A percentile compares a stretch with the other conserved stretches of the same genome.
These are phyloP conservation scores for Neotoxoptera formosana DNA, from an alignment of 1,140 invertebrate species.

Conservation along the genomic window DNA sequence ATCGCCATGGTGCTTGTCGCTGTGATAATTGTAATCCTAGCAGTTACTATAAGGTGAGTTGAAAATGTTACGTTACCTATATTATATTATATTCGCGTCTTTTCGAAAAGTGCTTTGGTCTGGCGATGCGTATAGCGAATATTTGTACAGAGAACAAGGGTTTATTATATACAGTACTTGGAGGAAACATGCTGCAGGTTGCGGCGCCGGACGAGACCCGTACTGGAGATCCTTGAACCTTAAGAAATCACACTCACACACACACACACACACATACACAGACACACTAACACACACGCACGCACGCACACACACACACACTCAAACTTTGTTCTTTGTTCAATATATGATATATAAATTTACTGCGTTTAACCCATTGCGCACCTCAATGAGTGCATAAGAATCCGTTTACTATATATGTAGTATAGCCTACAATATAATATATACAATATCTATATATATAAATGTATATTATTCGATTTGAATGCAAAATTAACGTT, in stretches of 20 bases:
- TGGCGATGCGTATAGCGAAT: neutral
- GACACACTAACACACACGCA: neutral
- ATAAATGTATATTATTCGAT: neutral
- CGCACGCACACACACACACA: neutral
- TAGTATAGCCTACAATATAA: neutral
- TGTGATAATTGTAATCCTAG: constrained; percentile 77
- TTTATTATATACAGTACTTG: neutral
- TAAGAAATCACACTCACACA: constrained; percentile 24
- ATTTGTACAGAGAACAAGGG: constrained; percentile 24
- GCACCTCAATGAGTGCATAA: constrained; percentile 33
- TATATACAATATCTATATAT: neutral
- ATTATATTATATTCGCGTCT: neutral
- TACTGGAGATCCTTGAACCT: constrained; percentile 56
- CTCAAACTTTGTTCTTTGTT: constrained; percentile 31
- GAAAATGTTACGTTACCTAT: neutral
- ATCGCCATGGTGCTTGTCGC: constrained; percentile 81
- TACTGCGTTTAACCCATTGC: constrained; percentile 34
- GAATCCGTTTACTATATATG: neutral
- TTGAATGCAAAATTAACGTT: constrained; percentile 15
- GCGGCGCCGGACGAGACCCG: constrained; percentile 12
- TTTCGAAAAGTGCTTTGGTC: constrained; percentile 19
- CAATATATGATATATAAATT: neutral
- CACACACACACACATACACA: neutral
- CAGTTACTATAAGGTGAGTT: constrained; percentile 79
- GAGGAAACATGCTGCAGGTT: neutral